phyloP scores from a whole-genome alignment of 2,797 vertebrate species.

The Silurus lanzhouensis region DNA sequence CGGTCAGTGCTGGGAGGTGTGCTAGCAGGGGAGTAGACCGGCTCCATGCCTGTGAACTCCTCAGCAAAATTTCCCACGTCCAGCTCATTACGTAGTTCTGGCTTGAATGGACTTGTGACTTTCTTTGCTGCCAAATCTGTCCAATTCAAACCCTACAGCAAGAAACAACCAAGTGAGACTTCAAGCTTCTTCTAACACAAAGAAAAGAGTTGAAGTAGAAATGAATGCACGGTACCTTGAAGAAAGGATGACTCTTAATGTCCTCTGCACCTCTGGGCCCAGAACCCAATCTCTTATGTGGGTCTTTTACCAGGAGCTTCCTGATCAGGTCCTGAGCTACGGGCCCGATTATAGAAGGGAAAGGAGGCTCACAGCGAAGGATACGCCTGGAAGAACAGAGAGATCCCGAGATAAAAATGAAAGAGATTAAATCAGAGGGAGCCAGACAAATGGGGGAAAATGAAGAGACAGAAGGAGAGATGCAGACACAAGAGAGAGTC shows the following conservation, averaged over 20 bases:
- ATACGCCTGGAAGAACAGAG: slow-evolving; percentile 77
- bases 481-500: neutral
- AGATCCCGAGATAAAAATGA: slow-evolving; percentile 10
- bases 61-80: slow-evolving; percentile 91
- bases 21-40: slow-evolving; percentile 87
- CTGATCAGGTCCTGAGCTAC: slow-evolving; percentile 86
- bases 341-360: slow-evolving; percentile 82
- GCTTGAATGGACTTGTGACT: slow-evolving; percentile 83
- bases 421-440: slow-evolving; percentile 16
- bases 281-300: slow-evolving; percentile 86
- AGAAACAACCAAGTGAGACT: neutral
- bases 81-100: slow-evolving; percentile 86
- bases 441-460: slow-evolving; percentile 8
- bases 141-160: slow-evolving; percentile 82
- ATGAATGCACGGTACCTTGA: slow-evolving; percentile 75
- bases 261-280: slow-evolving; percentile 83
- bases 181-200: neutral
- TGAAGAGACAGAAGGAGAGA: neutral
- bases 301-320: slow-evolving; percentile 87
- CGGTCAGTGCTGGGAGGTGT: slow-evolving; percentile 86
- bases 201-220: neutral
- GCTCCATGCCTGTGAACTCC: slow-evolving; percentile 91
- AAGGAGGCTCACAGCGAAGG: slow-evolving; percentile 87
- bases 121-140: slow-evolving; percentile 81
- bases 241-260: slow-evolving; percentile 87